Evolutionary conservation across 2,797 vertebrate genomes (phyloP), one percentile per base, ranked within the genome.

Genomic region (Danionella dracula): DNA sequence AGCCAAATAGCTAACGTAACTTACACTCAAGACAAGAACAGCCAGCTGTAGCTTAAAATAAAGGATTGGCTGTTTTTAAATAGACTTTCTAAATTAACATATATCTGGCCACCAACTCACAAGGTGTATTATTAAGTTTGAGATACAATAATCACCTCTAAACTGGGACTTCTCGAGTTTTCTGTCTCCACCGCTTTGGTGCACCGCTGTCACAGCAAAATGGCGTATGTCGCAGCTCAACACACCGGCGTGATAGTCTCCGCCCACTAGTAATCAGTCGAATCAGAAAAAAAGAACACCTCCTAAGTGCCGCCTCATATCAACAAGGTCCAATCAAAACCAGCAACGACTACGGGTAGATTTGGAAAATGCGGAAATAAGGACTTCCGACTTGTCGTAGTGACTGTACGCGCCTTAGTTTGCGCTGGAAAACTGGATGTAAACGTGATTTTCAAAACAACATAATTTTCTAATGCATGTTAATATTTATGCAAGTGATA

Each of bases 221-320:
- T 91, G 89, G 90, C 88, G 88, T 88, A 84, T 86, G 84, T 86
- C 81, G 82, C 86, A 86, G 80, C 83, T 70, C 84, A 57, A 76
- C 79, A 74, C 81, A 51, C 71, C 71, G 68, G 71, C 54, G 31
- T 57, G 11, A 13, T 9, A 19, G 15, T 15, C 40, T 8, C 48
- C 69, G 19, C 69, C 65, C 35, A 45, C 32, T 7, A 8, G 11
- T 12, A 7, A 20, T 5, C 2, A 1, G 13, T 1, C 72, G 58
- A 70, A 77, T 70, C 63, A 20, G 0, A 11, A 13, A 17, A n/a
- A 12, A 0, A 16, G 16, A 37, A 19, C 4, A 2, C 9, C 3
- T 5, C 0, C 13, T 5, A 4, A 23, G 7, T 16, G 38, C 57
- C 50, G 51, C 61, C 73, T n/a, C 9, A 5, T 1, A 4, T 4